Evolutionary conservation across 1,140 invertebrate genomes (phyloP).

Genomic region (Episyrphus balteatus): DNA sequence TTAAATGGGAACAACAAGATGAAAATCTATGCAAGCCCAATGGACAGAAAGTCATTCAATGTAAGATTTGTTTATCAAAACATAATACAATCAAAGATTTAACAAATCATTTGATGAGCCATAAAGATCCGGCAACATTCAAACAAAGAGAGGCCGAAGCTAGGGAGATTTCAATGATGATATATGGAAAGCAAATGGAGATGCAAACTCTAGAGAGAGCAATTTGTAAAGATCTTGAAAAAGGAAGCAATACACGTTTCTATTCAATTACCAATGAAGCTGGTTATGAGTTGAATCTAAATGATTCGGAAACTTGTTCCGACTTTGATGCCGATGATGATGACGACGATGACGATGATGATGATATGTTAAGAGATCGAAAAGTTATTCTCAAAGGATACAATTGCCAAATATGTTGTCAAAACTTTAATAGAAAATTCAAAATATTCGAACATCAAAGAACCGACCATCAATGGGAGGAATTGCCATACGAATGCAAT

Average conservation of each 20-base stretch:
- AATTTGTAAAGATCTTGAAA: too few relatives aligned
- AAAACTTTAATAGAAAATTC: slow-evolving; percentile 14
- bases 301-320: slow-evolving; percentile 20
- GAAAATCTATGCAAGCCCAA: background rate
- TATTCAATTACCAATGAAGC: slow-evolving; percentile 25
- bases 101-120: too few relatives aligned
- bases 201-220: too few relatives aligned
- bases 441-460: slow-evolving; percentile 25
- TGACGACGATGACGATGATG: slow-evolving; percentile 7
- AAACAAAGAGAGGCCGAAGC: too few relatives aligned
- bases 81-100: too few relatives aligned
- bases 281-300: slow-evolving; percentile 21
- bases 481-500: slow-evolving; percentile 16
- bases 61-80: background rate
- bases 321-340: slow-evolving; percentile 11
- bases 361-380: background rate
- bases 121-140: too few relatives aligned
- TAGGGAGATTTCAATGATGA: too few relatives aligned
- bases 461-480: slow-evolving; percentile 21
- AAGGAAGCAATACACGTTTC: too few relatives aligned
- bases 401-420: slow-evolving; percentile 16
- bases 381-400: slow-evolving; percentile 3
- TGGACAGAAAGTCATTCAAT: background rate
- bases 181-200: too few relatives aligned
- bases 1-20: too few relatives aligned